These are phyloP conservation scores for Coendou prehensilis DNA, from an alignment of 2,797 vertebrate genomes.

Conservation along the genomic window DNA sequence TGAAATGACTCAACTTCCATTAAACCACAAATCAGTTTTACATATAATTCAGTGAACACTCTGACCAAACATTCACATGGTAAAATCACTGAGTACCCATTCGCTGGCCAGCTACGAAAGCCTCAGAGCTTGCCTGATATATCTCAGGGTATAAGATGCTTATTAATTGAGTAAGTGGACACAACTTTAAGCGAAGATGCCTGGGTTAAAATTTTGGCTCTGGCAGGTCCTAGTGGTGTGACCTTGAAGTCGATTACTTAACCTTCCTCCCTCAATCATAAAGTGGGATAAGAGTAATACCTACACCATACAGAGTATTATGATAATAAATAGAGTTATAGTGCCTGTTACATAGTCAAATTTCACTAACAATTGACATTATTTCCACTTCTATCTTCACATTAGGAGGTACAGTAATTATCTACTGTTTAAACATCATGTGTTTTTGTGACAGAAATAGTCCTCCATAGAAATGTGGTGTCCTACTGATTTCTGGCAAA, in stretches of 20 bases:
- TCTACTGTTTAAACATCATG: not conserved
- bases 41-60: not conserved
- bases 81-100: not conserved
- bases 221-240: not conserved
- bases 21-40: conserved; percentile 34
- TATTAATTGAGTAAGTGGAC: not conserved
- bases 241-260: not conserved
- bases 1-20: conserved; percentile 52
- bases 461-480: not conserved
- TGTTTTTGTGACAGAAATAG: conserved; percentile 1
- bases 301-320: not conserved
- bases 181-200: not conserved
- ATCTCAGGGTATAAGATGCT: not conserved
- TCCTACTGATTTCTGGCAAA: conserved; percentile 9
- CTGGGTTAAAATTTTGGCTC: not conserved
- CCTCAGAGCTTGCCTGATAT: not conserved
- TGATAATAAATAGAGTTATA: not conserved
- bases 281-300: not conserved
- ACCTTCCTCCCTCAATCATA: not conserved
- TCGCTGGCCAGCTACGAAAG: not conserved
- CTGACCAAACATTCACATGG: not conserved
- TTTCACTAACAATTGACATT: not conserved
- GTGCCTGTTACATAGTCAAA: not conserved
- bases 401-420: not conserved
- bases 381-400: not conserved